Percentiles rank a stretch among this genome's conserved stretches.
Evolutionary conservation across 2,888 invertebrate species (phyloP).

Genomic region (Temnothorax rugatulus): DNA sequence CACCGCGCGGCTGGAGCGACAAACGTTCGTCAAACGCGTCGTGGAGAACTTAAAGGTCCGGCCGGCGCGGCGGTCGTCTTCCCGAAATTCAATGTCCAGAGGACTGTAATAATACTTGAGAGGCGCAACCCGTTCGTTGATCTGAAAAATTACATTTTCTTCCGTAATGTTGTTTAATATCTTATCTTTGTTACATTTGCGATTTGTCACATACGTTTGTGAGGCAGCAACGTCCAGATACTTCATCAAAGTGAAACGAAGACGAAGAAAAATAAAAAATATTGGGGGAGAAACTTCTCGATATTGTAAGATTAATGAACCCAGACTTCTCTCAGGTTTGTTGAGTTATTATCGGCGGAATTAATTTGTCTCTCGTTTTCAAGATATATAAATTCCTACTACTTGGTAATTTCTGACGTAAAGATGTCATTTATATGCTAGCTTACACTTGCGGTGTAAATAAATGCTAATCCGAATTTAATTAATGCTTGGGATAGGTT

Average conservation of each 20-base stretch:
- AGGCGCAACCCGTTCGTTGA: not conserved
- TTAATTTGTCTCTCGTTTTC: not conserved
- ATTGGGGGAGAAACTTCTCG: not conserved
- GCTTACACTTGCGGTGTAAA: not conserved
- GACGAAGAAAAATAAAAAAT: not conserved
- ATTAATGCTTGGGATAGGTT: not conserved
- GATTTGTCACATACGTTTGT: not conserved
- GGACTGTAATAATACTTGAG: not conserved
- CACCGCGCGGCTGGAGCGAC: constrained; percentile 29
- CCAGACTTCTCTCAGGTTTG: not conserved
- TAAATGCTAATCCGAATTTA: not conserved
- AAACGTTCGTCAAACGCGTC: constrained; percentile 25
- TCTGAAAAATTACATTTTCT: not conserved
- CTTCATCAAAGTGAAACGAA: not conserved
- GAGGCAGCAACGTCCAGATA: not conserved
- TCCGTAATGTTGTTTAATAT: not conserved
- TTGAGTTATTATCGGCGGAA: not conserved
- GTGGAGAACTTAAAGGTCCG: not conserved
- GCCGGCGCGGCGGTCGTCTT: not conserved
- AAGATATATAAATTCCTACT: not conserved
- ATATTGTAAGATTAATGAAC: not conserved
- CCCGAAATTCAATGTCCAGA: not conserved
- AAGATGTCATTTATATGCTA: not conserved
- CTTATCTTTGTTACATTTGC: not conserved
- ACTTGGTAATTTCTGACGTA: not conserved